Evolutionary conservation across 2,888 invertebrate species (phyloP).

Genomic region (Invenusta paracnida): DNA sequence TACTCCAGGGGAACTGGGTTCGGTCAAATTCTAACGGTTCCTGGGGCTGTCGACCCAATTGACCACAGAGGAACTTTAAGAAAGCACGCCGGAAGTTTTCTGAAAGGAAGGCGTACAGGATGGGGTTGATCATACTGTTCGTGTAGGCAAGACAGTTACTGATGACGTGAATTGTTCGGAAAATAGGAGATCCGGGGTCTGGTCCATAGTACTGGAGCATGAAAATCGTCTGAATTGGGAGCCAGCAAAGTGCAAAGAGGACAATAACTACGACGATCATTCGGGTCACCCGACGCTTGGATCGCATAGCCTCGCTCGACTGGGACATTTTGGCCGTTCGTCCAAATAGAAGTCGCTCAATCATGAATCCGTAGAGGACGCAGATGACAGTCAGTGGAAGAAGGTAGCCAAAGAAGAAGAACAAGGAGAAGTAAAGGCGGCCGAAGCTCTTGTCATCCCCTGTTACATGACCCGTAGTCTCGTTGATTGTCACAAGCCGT

Average conservation of each 20-base stretch:
- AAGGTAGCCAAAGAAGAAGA: constrained; percentile 81
- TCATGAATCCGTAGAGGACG: constrained; percentile 80
- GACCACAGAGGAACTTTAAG: constrained; percentile 57
- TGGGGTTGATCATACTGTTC: constrained; percentile 88
- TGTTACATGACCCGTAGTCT: constrained; percentile 31
- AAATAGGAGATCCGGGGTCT: constrained; percentile 66
- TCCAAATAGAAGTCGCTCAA: constrained; percentile 78
- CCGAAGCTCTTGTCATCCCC: constrained; percentile 38
- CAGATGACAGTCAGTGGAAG: constrained; percentile 80
- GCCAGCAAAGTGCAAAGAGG: constrained; percentile 87
- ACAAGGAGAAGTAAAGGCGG: constrained; percentile 55
- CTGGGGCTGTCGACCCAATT: background rate
- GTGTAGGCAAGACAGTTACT: constrained; percentile 70
- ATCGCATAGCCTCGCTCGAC: constrained; percentile 75
- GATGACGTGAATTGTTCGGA: constrained; percentile 61
- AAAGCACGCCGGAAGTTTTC: constrained; percentile 89
- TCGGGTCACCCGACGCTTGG: constrained; percentile 80
- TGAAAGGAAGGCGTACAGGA: constrained; percentile 85
- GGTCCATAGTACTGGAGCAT: constrained; percentile 70
- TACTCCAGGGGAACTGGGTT: background rate
- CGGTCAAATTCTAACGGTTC: background rate
- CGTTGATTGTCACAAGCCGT: constrained; percentile 33
- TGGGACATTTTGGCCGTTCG: constrained; percentile 65
- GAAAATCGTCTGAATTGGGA: constrained; percentile 76
- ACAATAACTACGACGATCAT: constrained; percentile 85